Evolutionary conservation across 2,888 invertebrate species (phyloP).

Genomic region (Spisula subtruncata): DNA sequence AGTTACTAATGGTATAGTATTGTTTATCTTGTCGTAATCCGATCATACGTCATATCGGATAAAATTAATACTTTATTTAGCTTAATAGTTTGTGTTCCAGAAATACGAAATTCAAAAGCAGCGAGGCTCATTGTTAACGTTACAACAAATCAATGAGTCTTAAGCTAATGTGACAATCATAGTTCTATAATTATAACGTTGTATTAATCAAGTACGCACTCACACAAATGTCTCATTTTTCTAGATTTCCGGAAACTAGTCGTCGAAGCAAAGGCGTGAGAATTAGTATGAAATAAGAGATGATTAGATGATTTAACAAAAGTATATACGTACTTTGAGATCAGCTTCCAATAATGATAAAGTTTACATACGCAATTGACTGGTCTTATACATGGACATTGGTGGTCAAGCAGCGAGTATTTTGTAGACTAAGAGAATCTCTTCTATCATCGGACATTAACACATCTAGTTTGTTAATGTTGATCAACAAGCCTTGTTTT

Average conservation of each 20-base stretch:
- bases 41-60: too few species aligned
- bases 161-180: not conserved
- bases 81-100: not conserved
- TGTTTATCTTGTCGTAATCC: too few species aligned
- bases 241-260: not conserved
- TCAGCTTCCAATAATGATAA: too few species aligned
- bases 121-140: not conserved
- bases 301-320: too few species aligned
- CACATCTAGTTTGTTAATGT: too few species aligned
- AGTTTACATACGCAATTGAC: too few species aligned
- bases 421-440: not conserved
- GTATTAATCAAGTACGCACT: not conserved
- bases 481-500: too few species aligned
- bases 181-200: not conserved
- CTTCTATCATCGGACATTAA: not conserved
- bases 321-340: too few species aligned
- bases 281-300: too few species aligned
- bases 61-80: not conserved
- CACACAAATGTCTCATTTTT: not conserved
- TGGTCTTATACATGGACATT: too few species aligned
- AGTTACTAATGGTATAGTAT: too few species aligned
- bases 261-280: not conserved
- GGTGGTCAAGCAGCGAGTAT: not conserved
- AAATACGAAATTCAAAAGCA: not conserved
- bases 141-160: not conserved